phyloP scores from a whole-genome alignment of 2,113 vertebrate species.

The Xenotilapia leptura region DNA sequence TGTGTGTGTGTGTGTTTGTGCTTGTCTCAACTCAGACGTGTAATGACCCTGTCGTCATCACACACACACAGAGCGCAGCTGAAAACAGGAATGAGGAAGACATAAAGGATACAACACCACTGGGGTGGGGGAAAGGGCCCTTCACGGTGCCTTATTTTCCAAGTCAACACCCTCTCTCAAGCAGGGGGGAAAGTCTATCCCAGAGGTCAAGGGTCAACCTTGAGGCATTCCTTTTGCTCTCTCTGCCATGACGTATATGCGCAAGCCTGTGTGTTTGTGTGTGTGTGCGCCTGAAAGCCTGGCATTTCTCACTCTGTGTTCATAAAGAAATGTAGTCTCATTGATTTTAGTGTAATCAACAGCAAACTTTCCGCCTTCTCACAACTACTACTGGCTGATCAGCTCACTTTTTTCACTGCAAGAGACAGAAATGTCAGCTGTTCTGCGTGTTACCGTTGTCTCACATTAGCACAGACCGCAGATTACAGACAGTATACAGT shows the following conservation, averaged over 20 bases:
- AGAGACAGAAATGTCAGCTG: neutral
- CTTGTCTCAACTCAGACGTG: neutral
- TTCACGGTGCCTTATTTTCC: constrained; percentile 59
- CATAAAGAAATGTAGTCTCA: neutral
- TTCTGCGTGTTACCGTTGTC: neutral
- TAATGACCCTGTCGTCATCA: constrained; percentile 52
- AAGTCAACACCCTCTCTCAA: constrained; percentile 62
- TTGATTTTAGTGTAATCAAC: neutral
- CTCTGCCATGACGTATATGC: constrained; percentile 13
- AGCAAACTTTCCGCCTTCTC: neutral
- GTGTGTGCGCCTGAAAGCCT: neutral
- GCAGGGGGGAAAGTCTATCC: constrained; percentile 59
- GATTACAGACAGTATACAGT: neutral
- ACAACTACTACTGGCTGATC: neutral
- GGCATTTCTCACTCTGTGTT: neutral
- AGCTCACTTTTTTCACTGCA: neutral
- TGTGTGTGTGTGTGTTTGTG: neutral
- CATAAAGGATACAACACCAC: constrained; percentile 39
- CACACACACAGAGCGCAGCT: neutral
- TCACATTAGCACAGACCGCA: neutral
- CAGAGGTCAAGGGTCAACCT: constrained; percentile 61
- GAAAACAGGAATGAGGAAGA: constrained; percentile 43
- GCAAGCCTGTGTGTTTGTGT: neutral
- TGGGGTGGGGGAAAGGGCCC: constrained; percentile 49
- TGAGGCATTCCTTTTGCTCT: constrained; percentile 63